Conservation (phyloP, 1,140 invertebrate genomes). For the Potamilus streckersoni region DNA sequence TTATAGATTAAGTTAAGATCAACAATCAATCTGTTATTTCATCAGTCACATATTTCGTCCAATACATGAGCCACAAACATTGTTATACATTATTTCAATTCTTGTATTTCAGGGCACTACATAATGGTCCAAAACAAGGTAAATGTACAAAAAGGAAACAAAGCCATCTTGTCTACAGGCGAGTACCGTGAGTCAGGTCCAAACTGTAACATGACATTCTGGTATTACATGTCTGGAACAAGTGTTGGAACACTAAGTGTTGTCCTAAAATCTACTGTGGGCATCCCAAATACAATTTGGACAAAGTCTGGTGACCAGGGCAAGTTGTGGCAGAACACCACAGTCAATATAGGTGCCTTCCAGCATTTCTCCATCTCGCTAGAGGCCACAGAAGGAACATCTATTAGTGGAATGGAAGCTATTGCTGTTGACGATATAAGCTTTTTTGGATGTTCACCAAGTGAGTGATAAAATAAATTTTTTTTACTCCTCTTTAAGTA, state of each 20-base stretch:
- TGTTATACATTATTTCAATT: not conserved
- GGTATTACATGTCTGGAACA: constrained; percentile 81
- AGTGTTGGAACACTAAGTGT: constrained; percentile 32
- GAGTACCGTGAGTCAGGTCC: constrained; percentile 39
- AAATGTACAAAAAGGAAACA: constrained; percentile 35
- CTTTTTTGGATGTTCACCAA: constrained; percentile 43
- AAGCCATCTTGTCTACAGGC: constrained; percentile 47
- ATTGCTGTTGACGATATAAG: constrained; percentile 60
- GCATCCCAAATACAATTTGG: not conserved
- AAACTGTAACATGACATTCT: constrained; percentile 69
- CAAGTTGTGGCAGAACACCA: constrained; percentile 35
- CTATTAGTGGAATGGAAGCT: constrained; percentile 29
- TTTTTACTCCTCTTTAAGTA: too few relatives aligned
- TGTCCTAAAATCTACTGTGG: constrained; percentile 25
- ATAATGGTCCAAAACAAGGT: constrained; percentile 77
- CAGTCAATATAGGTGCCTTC: constrained; percentile 27
- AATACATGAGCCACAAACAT: too few relatives aligned
- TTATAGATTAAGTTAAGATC: too few relatives aligned
- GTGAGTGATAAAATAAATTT: constrained; percentile 20
- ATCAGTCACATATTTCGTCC: too few relatives aligned
- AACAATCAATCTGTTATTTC: too few relatives aligned
- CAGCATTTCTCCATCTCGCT: constrained; percentile 33
- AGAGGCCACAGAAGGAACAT: constrained; percentile 29
- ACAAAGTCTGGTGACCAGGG: constrained; percentile 35
- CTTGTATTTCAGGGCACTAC: constrained; percentile 71